Conservation (phyloP, 2,888 invertebrate species). For the Callyntrura sp. region DNA sequence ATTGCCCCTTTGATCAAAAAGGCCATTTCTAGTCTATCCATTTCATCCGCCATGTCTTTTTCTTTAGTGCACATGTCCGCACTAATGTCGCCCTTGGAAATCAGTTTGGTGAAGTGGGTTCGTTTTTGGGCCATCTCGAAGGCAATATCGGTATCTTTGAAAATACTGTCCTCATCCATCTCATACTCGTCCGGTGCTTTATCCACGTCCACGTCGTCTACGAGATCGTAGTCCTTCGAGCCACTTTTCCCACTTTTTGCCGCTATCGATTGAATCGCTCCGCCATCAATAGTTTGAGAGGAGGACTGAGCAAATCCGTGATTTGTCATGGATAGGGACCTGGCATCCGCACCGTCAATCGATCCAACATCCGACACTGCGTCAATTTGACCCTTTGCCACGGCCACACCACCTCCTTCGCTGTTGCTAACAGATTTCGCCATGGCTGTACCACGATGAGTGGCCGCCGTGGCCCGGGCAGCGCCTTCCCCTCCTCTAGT, state of each 20-base stretch:
- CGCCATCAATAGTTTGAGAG: background rate
- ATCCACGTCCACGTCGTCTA: constrained; percentile 14
- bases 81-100: background rate
- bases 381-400: background rate
- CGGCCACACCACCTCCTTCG: background rate
- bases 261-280: constrained; percentile 2
- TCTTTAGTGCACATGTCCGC: constrained; percentile 19
- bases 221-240: background rate
- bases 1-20: background rate
- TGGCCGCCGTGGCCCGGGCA: background rate
- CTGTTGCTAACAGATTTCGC: background rate
- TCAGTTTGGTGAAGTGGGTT: background rate
- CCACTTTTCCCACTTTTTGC: background rate
- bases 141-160: constrained; percentile 1
- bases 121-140: constrained; percentile 9
- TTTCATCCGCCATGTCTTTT: background rate
- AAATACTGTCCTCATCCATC: constrained; percentile 4
- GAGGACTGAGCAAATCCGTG: constrained; percentile 34
- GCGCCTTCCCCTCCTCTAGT: background rate
- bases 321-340: background rate
- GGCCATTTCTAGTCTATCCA: background rate
- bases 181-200: background rate
- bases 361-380: constrained; percentile 13
- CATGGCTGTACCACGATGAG: background rate
- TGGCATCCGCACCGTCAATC: background rate